These are phyloP conservation scores for Keiferia lycopersicella DNA, from an alignment of 2,888 invertebrate species.

Conservation along the genomic window DNA sequence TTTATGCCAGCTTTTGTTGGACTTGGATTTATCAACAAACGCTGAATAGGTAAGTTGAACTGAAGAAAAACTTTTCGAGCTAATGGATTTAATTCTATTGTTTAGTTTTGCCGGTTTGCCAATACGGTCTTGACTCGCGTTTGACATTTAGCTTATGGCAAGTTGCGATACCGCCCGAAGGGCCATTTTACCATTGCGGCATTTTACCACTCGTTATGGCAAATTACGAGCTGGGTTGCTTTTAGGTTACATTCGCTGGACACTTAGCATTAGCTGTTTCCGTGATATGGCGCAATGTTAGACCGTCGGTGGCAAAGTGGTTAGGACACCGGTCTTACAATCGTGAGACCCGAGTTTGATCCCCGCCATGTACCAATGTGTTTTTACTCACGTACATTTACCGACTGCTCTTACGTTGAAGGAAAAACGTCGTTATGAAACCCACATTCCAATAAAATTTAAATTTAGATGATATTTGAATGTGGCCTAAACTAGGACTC, in stretches of 20 bases:
- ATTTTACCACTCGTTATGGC: constrained; percentile 12
- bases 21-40: constrained; percentile 14
- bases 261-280: not conserved
- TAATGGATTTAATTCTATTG: constrained; percentile 13
- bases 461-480: no score
- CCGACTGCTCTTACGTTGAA: no score
- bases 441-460: no score
- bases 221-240: not conserved
- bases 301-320: no score
- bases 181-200: constrained; percentile 1
- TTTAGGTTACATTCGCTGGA: constrained; percentile 7
- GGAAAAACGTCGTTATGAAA: no score
- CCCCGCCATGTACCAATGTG: no score
- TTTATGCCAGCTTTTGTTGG: constrained; percentile 13
- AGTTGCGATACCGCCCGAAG: constrained; percentile 7
- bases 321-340: no score
- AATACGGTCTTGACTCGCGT: constrained; percentile 17
- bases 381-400: no score
- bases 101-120: constrained; percentile 12
- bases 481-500: no score
- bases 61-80: constrained; percentile 8
- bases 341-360: no score
- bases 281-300: not conserved
- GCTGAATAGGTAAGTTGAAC: constrained; percentile 24
- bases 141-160: constrained; percentile 19